Evolutionary conservation across 2,888 invertebrate species (phyloP), one percentile per base, ranked within the genome.

Genomic region (Deilephila elpenor): DNA sequence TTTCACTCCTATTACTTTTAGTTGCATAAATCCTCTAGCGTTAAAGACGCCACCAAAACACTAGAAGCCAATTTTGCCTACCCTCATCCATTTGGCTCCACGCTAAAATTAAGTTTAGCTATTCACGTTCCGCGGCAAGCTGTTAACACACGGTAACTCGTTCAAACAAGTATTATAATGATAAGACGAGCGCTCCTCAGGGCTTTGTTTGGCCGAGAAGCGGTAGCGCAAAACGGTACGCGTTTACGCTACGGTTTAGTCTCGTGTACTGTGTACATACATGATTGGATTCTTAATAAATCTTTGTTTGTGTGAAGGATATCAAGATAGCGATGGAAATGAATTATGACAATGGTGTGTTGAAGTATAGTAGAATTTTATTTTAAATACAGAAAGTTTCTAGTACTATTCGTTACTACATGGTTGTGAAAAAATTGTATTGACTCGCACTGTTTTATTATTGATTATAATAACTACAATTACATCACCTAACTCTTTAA

Each of bases 101-200:
- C 37, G 56, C 56, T 56, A 56, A 56, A 56, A 64, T 32, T 60
- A 62, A 62, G 62, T 19, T 34, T 7, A 64, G 20, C 44, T 51
- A 67, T 51, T 67, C 25, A 14, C 37, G 20, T 64, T 37, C 51
- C 67, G 25, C 51, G 25, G 51, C 20, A 67, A 67, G 19, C 67
- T 67, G 25, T 67, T 67, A 67, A 67, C 67, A 37, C 44, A 67
- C 67, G 67, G 20, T 67, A 71, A 75, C 73, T 75, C 71, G 61
- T 67, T 74, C 60, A 71, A 67, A 73, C 74, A 76, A 73, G 71
- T 73, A 73, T 71, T 64, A 74, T 53, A 74, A 67, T 67, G 75
- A 76, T 74, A 76, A 76, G 73, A 73, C 70, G 51, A 44, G 67
- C 44, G 20, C 20, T 17, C 20, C 67, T 67, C 67, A 7, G 67